Percentiles rank a stretch among this genome's conserved stretches.
These are phyloP conservation scores for Thecocarcelia acutangulata DNA, from an alignment of 2,888 invertebrate species.

Conservation along the genomic window DNA sequence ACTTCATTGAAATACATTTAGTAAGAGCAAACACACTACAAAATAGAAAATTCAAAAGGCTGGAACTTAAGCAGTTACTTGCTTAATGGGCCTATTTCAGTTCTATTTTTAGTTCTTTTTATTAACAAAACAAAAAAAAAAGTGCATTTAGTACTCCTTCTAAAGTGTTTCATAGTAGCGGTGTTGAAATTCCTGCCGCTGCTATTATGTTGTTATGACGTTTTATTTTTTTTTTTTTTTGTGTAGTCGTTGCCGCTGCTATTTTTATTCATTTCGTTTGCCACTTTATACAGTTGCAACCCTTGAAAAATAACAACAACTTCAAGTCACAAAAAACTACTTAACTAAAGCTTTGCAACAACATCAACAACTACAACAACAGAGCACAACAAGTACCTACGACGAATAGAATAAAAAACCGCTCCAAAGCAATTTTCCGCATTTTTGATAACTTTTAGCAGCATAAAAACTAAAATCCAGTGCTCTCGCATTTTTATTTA, in stretches of 20 bases:
- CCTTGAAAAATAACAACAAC: conserved; percentile 57
- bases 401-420: conserved; percentile 9
- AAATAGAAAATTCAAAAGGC: conserved; percentile 60
- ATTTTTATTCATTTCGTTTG: conserved; percentile 51
- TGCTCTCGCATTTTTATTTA: conserved; percentile 27
- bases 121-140: too few species aligned
- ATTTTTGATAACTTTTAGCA: conserved; percentile 64
- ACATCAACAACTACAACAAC: conserved; percentile 33
- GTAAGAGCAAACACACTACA: conserved; percentile 5
- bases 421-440: conserved; percentile 65
- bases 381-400: not conserved
- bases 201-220: conserved; percentile 55
- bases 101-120: conserved; percentile 9
- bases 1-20: conserved; percentile 12
- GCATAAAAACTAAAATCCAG: conserved; percentile 52
- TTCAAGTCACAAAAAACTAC: conserved; percentile 58
- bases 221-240: conserved; percentile 32
- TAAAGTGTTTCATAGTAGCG: conserved; percentile 60
- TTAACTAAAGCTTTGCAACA: conserved; percentile 54
- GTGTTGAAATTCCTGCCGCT: conserved; percentile 54
- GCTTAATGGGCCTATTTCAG: conserved; percentile 66
- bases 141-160: conserved; percentile 54
- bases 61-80: conserved; percentile 64
- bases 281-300: conserved; percentile 63
- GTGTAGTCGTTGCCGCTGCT: conserved; percentile 29